Conservation (phyloP, 2,888 invertebrate species). For the Matsumyia berberina region DNA sequence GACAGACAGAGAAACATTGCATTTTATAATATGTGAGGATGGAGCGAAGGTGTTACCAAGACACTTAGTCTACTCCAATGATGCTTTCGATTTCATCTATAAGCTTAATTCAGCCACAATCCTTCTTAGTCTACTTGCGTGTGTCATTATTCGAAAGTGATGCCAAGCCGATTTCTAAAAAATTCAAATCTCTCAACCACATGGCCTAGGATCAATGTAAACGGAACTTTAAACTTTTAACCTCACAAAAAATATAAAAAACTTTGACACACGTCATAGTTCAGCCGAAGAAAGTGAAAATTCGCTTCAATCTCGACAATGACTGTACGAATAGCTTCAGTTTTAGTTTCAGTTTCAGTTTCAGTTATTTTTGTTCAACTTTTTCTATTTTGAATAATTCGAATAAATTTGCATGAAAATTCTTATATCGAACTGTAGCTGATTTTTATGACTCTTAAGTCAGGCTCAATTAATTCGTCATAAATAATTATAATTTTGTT, state of each 20-base stretch:
- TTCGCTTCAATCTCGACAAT: neutral
- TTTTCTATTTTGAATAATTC: slow-evolving; percentile 36
- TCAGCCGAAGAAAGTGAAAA: slow-evolving; percentile 29
- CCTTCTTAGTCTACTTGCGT: too few species aligned
- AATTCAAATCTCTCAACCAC: too few species aligned
- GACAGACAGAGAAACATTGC: too few species aligned
- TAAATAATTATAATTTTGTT: slow-evolving; percentile 23
- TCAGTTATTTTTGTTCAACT: neutral
- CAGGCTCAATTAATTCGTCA: slow-evolving; percentile 14
- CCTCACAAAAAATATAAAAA: neutral
- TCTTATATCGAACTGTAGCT: neutral
- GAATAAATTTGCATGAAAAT: slow-evolving; percentile 18
- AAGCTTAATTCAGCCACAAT: too few species aligned
- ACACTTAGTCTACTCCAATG: too few species aligned
- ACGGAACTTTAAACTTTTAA: neutral
- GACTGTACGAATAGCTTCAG: slow-evolving; percentile 1
- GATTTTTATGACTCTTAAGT: slow-evolving; percentile 17
- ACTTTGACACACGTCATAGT: neutral
- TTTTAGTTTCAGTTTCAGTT: neutral
- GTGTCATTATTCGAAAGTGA: too few species aligned
- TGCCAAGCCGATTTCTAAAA: too few species aligned
- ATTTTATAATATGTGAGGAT: too few species aligned
- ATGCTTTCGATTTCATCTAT: too few species aligned
- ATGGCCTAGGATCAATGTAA: too few species aligned
- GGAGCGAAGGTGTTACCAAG: too few species aligned